A percentile compares a stretch with the other conserved stretches of the same genome.
Evolutionary conservation across 1,140 invertebrate genomes (phyloP).

Genomic region (Trachymyrmex cornetzi): DNA sequence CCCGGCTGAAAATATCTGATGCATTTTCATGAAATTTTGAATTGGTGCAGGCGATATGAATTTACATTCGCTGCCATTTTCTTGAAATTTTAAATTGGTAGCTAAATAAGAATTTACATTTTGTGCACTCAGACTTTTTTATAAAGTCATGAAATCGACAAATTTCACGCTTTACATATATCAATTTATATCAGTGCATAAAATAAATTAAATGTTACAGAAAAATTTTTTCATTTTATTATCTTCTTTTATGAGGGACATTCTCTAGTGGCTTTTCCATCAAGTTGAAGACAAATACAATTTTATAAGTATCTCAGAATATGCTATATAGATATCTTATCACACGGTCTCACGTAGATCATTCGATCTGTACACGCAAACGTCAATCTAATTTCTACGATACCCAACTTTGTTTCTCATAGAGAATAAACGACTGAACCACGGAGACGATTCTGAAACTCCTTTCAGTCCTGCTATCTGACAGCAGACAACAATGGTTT

Average conservation of each 20-base stretch:
- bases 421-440: conserved; percentile 51
- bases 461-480: conserved; percentile 66
- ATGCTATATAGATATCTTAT: background rate
- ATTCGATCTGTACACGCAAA: conserved; percentile 1
- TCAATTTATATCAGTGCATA: background rate
- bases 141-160: background rate
- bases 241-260: background rate
- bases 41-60: background rate
- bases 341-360: background rate
- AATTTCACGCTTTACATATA: background rate
- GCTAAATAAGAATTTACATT: background rate
- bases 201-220: background rate
- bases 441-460: conserved; percentile 60
- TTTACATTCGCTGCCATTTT: background rate
- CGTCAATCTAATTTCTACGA: conserved; percentile 43
- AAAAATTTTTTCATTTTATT: background rate
- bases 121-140: background rate
- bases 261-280: background rate
- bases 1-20: background rate
- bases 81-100: conserved; percentile 7
- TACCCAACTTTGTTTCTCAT: conserved; percentile 19
- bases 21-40: conserved; percentile 26
- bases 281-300: conserved; percentile 1
- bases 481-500: conserved; percentile 79
- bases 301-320: background rate